phyloP scores from a whole-genome alignment of 2,888 invertebrate genomes.

The Elmis aenea region DNA sequence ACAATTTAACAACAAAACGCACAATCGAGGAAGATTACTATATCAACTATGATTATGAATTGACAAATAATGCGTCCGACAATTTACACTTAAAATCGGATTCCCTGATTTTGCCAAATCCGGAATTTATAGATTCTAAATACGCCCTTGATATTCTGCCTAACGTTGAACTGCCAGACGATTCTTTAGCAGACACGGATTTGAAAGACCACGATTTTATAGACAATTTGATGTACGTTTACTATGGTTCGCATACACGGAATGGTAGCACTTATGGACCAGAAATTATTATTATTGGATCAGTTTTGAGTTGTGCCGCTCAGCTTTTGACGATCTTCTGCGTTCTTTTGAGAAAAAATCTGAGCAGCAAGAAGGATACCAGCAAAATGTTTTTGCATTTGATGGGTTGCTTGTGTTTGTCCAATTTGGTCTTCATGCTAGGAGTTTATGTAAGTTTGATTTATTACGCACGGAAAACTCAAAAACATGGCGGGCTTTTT shows the following conservation, averaged over 20 bases:
- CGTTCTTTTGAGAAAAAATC: constrained; percentile 41
- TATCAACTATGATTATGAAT: constrained; percentile 43
- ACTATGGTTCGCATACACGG: constrained; percentile 56
- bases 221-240: constrained; percentile 67
- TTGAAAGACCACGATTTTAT: constrained; percentile 66
- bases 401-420: constrained; percentile 56
- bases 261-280: constrained; percentile 52
- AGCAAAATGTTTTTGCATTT: constrained; percentile 59
- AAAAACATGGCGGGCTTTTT: too few species aligned
- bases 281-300: constrained; percentile 48
- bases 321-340: constrained; percentile 50
- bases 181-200: constrained; percentile 61
- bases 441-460: constrained; percentile 57
- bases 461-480: too few species aligned
- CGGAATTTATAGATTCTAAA: constrained; percentile 37
- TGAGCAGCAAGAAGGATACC: constrained; percentile 38
- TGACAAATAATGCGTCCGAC: constrained; percentile 31
- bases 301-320: constrained; percentile 49
- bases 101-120: constrained; percentile 42
- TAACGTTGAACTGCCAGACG: constrained; percentile 56
- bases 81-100: constrained; percentile 34
- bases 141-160: constrained; percentile 47
- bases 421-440: constrained; percentile 60
- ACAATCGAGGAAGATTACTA: constrained; percentile 42
- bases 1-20: constrained; percentile 30